phyloP scores from a whole-genome alignment of 2,113 vertebrate genomes.

The Trematomus loennbergii region DNA sequence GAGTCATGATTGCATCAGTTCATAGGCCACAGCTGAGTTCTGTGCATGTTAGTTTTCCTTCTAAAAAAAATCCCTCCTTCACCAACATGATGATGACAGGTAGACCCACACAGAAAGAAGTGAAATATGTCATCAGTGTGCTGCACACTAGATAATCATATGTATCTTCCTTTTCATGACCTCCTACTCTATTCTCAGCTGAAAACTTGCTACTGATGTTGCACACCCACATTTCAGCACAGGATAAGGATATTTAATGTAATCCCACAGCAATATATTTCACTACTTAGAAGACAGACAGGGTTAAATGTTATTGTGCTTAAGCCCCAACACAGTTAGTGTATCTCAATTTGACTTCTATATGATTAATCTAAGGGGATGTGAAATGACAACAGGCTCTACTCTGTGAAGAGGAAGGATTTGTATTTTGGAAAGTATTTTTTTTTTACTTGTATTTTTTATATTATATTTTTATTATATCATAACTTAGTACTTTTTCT shows the following conservation, averaged over 20 bases:
- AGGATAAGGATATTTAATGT: background rate
- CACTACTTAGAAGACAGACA: background rate
- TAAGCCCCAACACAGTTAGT: background rate
- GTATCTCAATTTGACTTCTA: constrained; percentile 11
- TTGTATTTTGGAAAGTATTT: too few species aligned
- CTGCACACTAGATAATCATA: background rate
- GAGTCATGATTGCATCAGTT: constrained; percentile 24
- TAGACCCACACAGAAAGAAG: constrained; percentile 12
- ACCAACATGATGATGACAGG: constrained; percentile 4
- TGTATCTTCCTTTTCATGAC: background rate
- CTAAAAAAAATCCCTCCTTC: background rate
- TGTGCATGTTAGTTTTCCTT: constrained; percentile 13
- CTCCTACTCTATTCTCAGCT: constrained; percentile 1
- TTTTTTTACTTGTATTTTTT: too few species aligned
- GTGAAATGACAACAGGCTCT: constrained; percentile 33
- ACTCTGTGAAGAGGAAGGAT: constrained; percentile 7
- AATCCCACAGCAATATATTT: background rate
- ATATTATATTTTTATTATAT: too few species aligned
- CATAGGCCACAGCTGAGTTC: background rate
- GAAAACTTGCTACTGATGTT: background rate
- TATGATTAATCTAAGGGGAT: background rate
- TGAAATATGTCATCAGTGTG: constrained; percentile 1
- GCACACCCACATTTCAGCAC: background rate
- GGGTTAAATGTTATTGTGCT: background rate
- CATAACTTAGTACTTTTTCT: too few species aligned